Evolutionary conservation across 2,113 vertebrate genomes (phyloP).

Genomic region (Ophiodon elongatus): DNA sequence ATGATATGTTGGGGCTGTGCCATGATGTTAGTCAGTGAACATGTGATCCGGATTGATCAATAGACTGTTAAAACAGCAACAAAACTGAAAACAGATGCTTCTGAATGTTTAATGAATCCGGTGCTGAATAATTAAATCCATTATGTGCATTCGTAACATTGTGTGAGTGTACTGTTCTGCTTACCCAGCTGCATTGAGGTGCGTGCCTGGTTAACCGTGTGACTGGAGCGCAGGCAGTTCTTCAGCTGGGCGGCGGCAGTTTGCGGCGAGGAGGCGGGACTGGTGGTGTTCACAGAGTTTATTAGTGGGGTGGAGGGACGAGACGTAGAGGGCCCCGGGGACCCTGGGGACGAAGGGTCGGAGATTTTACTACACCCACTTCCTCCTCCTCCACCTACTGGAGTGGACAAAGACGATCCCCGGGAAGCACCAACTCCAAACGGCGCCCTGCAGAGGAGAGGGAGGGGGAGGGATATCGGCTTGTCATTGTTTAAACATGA

Average conservation of each 20-base stretch:
- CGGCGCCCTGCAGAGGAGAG: conserved; percentile 86
- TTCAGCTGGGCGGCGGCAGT: conserved; percentile 85
- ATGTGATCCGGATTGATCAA: conserved; percentile 20
- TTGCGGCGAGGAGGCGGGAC: conserved; percentile 86
- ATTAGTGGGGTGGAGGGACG: conserved; percentile 80
- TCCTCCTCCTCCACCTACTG: conserved; percentile 71
- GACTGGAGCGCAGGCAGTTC: conserved; percentile 89
- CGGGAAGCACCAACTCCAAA: conserved; percentile 85
- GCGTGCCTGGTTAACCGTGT: conserved; percentile 84
- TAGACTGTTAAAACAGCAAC: neutral
- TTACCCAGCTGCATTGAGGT: conserved; percentile 89
- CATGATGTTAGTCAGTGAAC: conserved; percentile 10
- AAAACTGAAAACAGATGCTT: conserved; percentile 3
- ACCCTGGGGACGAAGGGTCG: conserved; percentile 82
- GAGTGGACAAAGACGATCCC: conserved; percentile 83
- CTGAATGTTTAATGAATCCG: conserved; percentile 22
- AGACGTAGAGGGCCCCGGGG: conserved; percentile 78
- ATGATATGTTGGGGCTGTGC: neutral
- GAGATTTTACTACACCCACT: conserved; percentile 59
- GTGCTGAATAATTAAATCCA: conserved; percentile 10
- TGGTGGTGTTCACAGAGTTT: conserved; percentile 60
- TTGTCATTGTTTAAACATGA: neutral
- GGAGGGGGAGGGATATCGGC: neutral
- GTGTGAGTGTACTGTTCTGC: conserved; percentile 25
- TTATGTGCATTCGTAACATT: neutral